These are phyloP conservation scores for Zophobas atratus DNA, from an alignment of 1,140 invertebrate species.

Conservation along the genomic window DNA sequence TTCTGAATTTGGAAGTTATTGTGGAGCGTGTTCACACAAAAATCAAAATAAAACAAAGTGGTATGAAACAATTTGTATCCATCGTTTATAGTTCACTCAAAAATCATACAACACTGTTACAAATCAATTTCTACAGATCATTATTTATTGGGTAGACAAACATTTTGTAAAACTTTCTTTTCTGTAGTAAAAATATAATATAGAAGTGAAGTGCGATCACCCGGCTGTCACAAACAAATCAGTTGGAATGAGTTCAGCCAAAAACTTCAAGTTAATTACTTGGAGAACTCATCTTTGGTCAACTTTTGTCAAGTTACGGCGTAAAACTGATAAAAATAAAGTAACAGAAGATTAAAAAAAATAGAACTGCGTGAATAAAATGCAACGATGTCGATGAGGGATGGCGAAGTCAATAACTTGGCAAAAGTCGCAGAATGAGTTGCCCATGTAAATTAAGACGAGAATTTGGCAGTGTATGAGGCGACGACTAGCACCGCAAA, in stretches of 20 bases:
- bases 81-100: constrained; percentile 66
- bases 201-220: constrained; percentile 44
- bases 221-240: constrained; percentile 49
- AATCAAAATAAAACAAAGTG: constrained; percentile 58
- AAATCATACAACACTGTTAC: constrained; percentile 66
- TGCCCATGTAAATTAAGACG: constrained; percentile 53
- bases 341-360: not conserved
- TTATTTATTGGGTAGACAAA: constrained; percentile 61
- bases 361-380: not conserved
- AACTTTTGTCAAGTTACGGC: constrained; percentile 29
- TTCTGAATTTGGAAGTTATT: not conserved
- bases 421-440: constrained; percentile 43
- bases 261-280: constrained; percentile 49
- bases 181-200: constrained; percentile 59
- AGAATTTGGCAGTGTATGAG: constrained; percentile 60
- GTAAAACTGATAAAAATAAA: constrained; percentile 2
- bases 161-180: constrained; percentile 50
- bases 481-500: constrained; percentile 53
- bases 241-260: constrained; percentile 61
- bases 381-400: constrained; percentile 9
- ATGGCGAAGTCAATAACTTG: constrained; percentile 15
- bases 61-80: constrained; percentile 67
- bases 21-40: not conserved
- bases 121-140: constrained; percentile 62
- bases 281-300: constrained; percentile 23